Conservation (phyloP, 1,140 invertebrate species). For the Ephestia elutella region DNA sequence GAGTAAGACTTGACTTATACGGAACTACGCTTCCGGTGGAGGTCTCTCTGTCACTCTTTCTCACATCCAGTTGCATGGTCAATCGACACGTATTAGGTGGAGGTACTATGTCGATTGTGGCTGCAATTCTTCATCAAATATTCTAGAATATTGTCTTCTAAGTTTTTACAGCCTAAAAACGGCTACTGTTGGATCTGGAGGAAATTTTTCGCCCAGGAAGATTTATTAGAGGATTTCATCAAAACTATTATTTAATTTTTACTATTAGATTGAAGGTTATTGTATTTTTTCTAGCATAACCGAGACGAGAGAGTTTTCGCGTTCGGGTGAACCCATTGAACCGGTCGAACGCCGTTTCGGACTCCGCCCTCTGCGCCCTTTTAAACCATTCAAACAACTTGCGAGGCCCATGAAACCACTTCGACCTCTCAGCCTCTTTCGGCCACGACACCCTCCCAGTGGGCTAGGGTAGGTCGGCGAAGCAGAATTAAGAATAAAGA, state of each 20-base stretch:
- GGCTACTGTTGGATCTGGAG: too few relatives aligned
- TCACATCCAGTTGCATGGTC: too few relatives aligned
- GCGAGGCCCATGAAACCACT: slow-evolving; percentile 18
- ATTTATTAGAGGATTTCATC: too few relatives aligned
- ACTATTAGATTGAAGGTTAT: too few relatives aligned
- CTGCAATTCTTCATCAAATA: too few relatives aligned
- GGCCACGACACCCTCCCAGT: background rate
- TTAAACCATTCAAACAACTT: slow-evolving; percentile 9
- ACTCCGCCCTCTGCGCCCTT: slow-evolving; percentile 9
- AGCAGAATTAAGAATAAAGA: too few relatives aligned
- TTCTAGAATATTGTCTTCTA: too few relatives aligned
- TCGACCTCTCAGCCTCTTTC: background rate
- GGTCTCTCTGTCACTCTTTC: slow-evolving; percentile 15
- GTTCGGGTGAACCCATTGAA: too few relatives aligned
- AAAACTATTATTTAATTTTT: too few relatives aligned
- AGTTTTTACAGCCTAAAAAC: too few relatives aligned
- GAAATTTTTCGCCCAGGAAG: too few relatives aligned
- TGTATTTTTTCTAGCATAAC: slow-evolving; percentile 14
- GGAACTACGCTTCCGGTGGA: slow-evolving; percentile 44
- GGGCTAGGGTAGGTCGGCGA: background rate
- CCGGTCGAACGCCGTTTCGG: too few relatives aligned
- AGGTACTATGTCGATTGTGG: background rate
- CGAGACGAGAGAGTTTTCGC: slow-evolving; percentile 4
- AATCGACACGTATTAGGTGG: slow-evolving; percentile 7
- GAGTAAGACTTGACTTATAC: slow-evolving; percentile 41